phyloP scores from a whole-genome alignment of 2,113 vertebrate genomes.

The Mungos mungo region DNA sequence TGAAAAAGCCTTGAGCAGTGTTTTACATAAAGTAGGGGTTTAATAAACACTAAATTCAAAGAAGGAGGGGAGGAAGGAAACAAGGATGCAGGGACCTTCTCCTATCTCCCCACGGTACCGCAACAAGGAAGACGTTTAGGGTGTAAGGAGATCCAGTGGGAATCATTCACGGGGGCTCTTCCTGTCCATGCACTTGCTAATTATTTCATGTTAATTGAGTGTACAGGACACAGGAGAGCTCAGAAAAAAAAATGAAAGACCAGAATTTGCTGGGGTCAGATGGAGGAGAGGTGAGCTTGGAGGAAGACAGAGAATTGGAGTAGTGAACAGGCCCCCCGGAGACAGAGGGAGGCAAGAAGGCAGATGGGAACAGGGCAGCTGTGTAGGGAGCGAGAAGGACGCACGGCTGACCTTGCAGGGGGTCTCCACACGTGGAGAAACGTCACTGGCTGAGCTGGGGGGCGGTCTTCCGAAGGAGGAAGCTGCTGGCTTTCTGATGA shows the following conservation, averaged over 20 bases:
- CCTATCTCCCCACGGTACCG: background rate
- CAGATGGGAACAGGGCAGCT: background rate
- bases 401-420: rapidly evolving
- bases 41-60: background rate
- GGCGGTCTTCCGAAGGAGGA: background rate
- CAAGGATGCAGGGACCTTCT: background rate
- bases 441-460: background rate
- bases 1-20: background rate
- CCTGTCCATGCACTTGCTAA: background rate
- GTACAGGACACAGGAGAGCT: background rate
- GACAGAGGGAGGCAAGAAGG: background rate
- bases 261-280: background rate
- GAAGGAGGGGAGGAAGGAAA: background rate
- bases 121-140: background rate
- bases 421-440: background rate
- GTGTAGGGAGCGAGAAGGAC: rapidly evolving
- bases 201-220: background rate
- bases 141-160: background rate
- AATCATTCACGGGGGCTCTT: background rate
- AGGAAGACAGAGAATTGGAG: background rate
- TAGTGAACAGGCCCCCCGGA: background rate
- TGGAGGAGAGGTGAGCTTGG: background rate
- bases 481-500: background rate
- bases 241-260: background rate
- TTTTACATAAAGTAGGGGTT: background rate